phyloP scores from a whole-genome alignment of 1,140 invertebrate genomes.

The Heliconius hewitsoni region DNA sequence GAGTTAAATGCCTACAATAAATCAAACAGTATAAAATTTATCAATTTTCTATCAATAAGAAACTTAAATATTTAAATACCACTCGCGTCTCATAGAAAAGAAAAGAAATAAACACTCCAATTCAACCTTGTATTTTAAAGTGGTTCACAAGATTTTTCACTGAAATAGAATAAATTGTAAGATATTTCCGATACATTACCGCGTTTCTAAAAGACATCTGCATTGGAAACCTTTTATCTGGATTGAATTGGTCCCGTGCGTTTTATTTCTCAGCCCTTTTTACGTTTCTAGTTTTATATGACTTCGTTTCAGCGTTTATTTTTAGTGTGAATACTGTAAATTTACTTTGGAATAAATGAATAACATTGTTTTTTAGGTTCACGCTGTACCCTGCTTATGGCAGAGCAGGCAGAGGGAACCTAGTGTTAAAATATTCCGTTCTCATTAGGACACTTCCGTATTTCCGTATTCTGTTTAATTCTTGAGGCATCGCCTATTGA shows the following conservation, averaged over 20 bases:
- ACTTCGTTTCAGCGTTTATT: constrained; percentile 2
- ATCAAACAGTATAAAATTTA: too few relatives aligned
- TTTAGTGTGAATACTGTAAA: background rate
- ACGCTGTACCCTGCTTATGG: too few relatives aligned
- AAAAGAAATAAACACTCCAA: background rate
- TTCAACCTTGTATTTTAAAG: constrained; percentile 16
- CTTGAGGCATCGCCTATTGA: too few relatives aligned
- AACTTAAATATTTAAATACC: background rate
- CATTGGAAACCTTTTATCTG: constrained; percentile 50
- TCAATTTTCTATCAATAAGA: background rate
- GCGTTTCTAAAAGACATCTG: constrained; percentile 44
- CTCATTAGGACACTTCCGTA: too few relatives aligned
- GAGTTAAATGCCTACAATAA: too few relatives aligned
- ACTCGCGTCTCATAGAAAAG: background rate
- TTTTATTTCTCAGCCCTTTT: constrained; percentile 45
- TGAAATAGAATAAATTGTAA: constrained; percentile 34
- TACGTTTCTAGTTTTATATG: constrained; percentile 30
- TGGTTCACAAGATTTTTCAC: constrained; percentile 17
- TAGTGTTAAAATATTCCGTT: too few relatives aligned
- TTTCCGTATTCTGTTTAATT: too few relatives aligned
- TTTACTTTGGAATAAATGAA: background rate
- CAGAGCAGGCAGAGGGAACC: too few relatives aligned
- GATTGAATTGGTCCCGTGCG: constrained; percentile 44
- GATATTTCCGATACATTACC: constrained; percentile 44
- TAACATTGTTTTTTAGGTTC: background rate